Conservation (phyloP, 1,140 invertebrate species). For the Diachasmimorpha longicaudata region DNA sequence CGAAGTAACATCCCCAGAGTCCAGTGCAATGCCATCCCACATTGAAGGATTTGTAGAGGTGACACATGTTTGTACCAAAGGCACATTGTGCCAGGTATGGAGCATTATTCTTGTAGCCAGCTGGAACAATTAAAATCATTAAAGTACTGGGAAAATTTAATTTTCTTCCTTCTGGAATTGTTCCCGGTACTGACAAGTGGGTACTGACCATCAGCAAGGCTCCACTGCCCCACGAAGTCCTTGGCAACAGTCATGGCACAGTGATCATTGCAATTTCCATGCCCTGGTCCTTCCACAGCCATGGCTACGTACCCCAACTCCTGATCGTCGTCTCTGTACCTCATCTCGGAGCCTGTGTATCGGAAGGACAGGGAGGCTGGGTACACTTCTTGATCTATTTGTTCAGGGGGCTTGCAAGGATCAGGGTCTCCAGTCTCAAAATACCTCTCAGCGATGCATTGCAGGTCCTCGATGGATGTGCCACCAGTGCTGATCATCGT, state of each 20-base stretch:
- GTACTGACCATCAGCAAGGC: constrained; percentile 27
- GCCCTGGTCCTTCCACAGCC: constrained; percentile 40
- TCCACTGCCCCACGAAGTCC: constrained; percentile 39
- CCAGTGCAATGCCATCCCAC: constrained; percentile 54
- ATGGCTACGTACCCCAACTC: constrained; percentile 38
- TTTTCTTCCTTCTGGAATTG: too few species aligned
- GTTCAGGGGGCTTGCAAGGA: background rate
- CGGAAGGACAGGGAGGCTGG: background rate
- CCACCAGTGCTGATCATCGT: constrained; percentile 38
- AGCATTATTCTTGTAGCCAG: constrained; percentile 44
- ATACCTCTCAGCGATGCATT: constrained; percentile 26
- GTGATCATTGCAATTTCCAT: constrained; percentile 31
- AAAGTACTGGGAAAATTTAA: background rate
- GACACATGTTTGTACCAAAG: constrained; percentile 44
- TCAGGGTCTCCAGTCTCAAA: constrained; percentile 7
- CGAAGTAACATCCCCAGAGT: constrained; percentile 59
- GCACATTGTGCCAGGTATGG: constrained; percentile 42
- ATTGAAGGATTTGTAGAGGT: constrained; percentile 57
- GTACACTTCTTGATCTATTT: background rate
- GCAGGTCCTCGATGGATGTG: constrained; percentile 30
- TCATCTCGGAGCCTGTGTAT: constrained; percentile 34
- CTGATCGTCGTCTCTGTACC: constrained; percentile 40
- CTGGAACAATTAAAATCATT: constrained; percentile 29
- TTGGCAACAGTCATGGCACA: constrained; percentile 37
- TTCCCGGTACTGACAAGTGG: background rate